phyloP scores from a whole-genome alignment of 1,140 invertebrate genomes.

The Acromyrmex echinatior region DNA sequence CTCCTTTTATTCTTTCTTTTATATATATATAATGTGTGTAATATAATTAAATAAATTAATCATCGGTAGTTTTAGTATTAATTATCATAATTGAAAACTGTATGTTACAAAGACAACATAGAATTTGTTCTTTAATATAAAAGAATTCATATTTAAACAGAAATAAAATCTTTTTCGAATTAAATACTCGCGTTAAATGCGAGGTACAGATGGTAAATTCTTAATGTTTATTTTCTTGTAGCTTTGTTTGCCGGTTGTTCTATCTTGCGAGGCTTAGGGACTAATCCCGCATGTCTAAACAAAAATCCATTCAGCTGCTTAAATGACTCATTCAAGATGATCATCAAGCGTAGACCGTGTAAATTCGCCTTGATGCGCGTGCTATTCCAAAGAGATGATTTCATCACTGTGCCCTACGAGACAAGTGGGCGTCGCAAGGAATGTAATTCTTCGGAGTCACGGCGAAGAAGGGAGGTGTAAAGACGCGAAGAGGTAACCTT shows the following conservation, averaged over 20 bases:
- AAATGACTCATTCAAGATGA: slow-evolving; percentile 44
- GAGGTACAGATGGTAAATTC: neutral
- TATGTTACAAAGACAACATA: neutral
- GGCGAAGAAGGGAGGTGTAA: neutral
- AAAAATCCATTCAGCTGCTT: slow-evolving; percentile 48
- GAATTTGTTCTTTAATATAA: neutral
- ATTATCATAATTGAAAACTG: neutral
- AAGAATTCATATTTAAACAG: neutral
- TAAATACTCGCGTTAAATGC: neutral
- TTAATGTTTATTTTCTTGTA: slow-evolving; percentile 16
- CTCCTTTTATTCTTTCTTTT: neutral
- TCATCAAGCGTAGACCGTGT: slow-evolving; percentile 33
- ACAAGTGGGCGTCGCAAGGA: slow-evolving; percentile 59
- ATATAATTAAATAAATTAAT: neutral
- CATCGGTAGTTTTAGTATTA: neutral
- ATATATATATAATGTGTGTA: neutral
- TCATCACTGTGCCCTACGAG: slow-evolving; percentile 57
- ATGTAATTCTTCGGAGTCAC: slow-evolving; percentile 55
- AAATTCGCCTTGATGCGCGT: slow-evolving; percentile 47
- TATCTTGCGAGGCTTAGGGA: neutral
- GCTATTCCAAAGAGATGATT: slow-evolving; percentile 60
- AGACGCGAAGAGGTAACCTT: slow-evolving; percentile 15
- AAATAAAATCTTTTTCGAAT: neutral
- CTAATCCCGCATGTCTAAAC: slow-evolving; percentile 17
- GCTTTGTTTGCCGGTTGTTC: neutral